These are phyloP conservation scores for Xestia ashworthii DNA, from an alignment of 2,888 invertebrate species.

Conservation along the genomic window DNA sequence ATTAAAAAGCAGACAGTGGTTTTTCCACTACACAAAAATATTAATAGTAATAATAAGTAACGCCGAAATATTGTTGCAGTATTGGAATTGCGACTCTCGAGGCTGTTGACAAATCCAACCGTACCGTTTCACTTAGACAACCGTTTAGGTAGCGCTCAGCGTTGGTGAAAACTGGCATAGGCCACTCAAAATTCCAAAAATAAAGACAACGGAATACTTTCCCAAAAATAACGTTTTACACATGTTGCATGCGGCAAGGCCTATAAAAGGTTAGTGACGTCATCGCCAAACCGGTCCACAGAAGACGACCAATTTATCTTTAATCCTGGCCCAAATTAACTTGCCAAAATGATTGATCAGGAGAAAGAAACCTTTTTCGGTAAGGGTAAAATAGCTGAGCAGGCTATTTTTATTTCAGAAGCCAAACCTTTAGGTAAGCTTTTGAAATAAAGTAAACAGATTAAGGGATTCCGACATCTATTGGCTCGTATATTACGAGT, in stretches of 20 bases:
- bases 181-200: background rate
- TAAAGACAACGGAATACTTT: background rate
- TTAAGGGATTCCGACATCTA: background rate
- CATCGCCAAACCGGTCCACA: background rate
- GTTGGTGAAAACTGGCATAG: background rate
- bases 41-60: too few species aligned
- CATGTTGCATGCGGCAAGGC: background rate
- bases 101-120: background rate
- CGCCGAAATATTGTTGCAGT: background rate
- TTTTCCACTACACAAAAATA: too few species aligned
- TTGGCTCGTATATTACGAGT: background rate
- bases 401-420: background rate
- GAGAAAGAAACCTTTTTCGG: background rate
- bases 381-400: conserved; percentile 12
- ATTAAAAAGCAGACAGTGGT: too few species aligned
- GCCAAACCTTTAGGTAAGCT: background rate
- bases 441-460: conserved; percentile 1
- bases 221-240: background rate
- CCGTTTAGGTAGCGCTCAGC: background rate
- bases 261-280: background rate
- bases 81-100: background rate
- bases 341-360: conserved; percentile 42
- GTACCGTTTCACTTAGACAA: background rate
- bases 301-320: conserved; percentile 25
- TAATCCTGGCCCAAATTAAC: conserved; percentile 33